Base-by-base conservation (phyloP, 1,140 invertebrate genomes). In the Frieseomelitta varia region DNA sequence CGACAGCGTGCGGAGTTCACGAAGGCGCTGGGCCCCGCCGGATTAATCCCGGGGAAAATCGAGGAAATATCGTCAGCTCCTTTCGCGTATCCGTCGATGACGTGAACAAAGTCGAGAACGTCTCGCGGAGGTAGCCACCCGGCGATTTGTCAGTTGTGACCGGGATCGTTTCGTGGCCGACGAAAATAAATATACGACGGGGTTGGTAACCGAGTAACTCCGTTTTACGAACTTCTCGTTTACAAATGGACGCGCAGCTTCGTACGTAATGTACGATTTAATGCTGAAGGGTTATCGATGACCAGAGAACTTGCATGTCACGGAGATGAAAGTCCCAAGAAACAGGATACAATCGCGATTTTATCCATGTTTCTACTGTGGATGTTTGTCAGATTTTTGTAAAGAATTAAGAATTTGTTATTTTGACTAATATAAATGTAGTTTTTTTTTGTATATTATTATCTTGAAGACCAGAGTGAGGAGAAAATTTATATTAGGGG, bases 131-230 rank as follows among this genome's bases (percentile, higher is more conserved):
- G 58, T 77, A 79, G 63, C 83, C 75, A 80, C 75, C 79, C 21
- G 39, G 58, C 79, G 83, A 88, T 88, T 88, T 88, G 75, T 88
- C 86, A 85, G 71, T 39, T n/a, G 6, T 47, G 56, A n/a, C 27
- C 17, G 24, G 27, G 53, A 88, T 88, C 87, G 86, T 82, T 85
- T 73, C 69, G 47, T 69, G 67, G 30, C 39, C 58, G 65, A 79
- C 68, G 55, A 84, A 84, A 79, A 84, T 68, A 72, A 84, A 79
- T 63, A 58, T 68, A 55, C 34, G 76, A 65, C 68, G 47, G 51
- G 74, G 30, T 34, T 30, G 39, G 67, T 34, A 67, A 85, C 65
- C 75, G 65, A 47, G 21, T 4, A 8, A 61, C 65, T 69, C 21
- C 65, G 39, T 67, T 71, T 78, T 78, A 56, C 61, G 55, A 21